These are phyloP conservation scores for Saccopteryx leptura DNA, from an alignment of 2,113 vertebrate genomes.

Conservation along the genomic window DNA sequence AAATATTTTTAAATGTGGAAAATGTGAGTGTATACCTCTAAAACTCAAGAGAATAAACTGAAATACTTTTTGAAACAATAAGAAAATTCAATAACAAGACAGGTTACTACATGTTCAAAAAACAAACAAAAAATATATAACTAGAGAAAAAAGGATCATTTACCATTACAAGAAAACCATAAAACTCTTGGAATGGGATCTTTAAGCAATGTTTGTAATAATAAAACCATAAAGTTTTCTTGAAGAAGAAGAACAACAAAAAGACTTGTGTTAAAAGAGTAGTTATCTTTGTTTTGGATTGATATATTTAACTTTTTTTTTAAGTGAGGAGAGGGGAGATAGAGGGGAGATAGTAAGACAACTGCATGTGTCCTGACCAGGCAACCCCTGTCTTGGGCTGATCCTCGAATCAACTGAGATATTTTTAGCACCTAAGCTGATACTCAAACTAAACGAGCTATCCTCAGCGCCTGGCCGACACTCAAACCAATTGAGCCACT, in stretches of 20 bases:
- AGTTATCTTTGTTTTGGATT: neutral
- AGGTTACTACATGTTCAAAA: conserved; percentile 9
- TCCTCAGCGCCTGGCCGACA: no score
- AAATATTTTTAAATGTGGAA: conserved; percentile 1
- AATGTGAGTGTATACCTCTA: neutral
- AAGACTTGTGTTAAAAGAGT: neutral
- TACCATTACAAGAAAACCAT: neutral
- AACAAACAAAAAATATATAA: neutral
- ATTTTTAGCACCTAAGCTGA: no score
- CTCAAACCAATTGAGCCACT: no score
- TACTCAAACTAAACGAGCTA: no score
- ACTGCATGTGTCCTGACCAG: no score
- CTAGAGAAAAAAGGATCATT: neutral
- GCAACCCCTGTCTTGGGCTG: no score
- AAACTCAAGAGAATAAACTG: neutral
- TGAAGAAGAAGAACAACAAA: neutral
- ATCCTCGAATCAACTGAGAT: no score
- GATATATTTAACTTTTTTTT: neutral
- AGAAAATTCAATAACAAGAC: neutral
- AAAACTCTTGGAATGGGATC: conserved; percentile 2
- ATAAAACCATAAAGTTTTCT: neutral
- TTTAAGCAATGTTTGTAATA: neutral
- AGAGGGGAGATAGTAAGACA: no score
- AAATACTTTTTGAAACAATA: neutral
- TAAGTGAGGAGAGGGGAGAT: no score